phyloP scores from a whole-genome alignment of 2,888 invertebrate genomes.

The Muschampia plurimacula region DNA sequence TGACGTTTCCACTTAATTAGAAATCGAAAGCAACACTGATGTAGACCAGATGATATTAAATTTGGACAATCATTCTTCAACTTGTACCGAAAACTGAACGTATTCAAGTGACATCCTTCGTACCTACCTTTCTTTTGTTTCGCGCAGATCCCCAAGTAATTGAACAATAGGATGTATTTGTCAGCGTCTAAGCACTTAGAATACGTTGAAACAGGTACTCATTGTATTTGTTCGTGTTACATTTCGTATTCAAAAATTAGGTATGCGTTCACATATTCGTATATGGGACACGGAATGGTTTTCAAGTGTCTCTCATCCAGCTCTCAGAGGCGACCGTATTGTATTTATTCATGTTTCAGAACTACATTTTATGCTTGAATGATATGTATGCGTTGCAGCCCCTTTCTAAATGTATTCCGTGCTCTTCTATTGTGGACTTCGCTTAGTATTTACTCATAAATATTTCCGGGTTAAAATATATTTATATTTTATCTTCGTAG shows the following conservation, averaged over 20 bases:
- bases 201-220: constrained; percentile 69
- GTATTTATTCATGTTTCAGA: constrained; percentile 53
- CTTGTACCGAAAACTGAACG: constrained; percentile 17
- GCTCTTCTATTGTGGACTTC: background rate
- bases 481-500: background rate
- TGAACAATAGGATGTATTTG: constrained; percentile 74
- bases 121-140: constrained; percentile 59
- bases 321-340: constrained; percentile 40
- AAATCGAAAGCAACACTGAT: background rate
- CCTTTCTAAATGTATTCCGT: constrained; percentile 29
- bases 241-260: constrained; percentile 76
- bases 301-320: constrained; percentile 47
- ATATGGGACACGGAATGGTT: constrained; percentile 64
- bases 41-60: background rate
- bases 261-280: constrained; percentile 67
- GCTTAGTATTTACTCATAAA: background rate
- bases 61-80: constrained; percentile 29
- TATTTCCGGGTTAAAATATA: background rate
- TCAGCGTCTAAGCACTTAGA: constrained; percentile 71
- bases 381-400: constrained; percentile 27
- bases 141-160: constrained; percentile 61
- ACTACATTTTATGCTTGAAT: constrained; percentile 52
- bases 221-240: constrained; percentile 66
- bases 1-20: background rate
- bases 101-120: constrained; percentile 57